These are phyloP conservation scores for Diachasmimorpha longicaudata DNA, from an alignment of 1,140 invertebrate genomes.

Conservation along the genomic window DNA sequence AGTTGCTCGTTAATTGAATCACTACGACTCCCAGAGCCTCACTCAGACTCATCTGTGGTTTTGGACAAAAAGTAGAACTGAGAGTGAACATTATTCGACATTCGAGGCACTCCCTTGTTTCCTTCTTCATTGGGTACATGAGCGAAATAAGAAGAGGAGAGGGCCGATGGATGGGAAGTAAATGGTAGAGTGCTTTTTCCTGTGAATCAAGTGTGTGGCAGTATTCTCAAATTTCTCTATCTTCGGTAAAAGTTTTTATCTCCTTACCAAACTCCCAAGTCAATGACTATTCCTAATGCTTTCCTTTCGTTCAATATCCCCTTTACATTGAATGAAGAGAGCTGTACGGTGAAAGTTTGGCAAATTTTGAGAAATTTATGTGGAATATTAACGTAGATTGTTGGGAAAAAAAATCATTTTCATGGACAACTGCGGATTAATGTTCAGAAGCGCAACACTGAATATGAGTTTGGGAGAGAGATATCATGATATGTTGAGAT, in stretches of 20 bases:
- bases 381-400: no score
- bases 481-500: no score
- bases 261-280: neutral
- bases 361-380: neutral
- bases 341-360: neutral
- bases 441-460: no score
- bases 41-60: conserved; percentile 25
- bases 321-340: neutral
- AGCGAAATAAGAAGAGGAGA: neutral
- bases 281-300: neutral
- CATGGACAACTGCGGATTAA: no score
- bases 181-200: conserved; percentile 2
- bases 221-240: neutral
- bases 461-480: no score
- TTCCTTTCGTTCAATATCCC: neutral
- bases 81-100: neutral
- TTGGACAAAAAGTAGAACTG: neutral
- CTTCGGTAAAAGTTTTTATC: neutral
- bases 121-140: neutral
- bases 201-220: neutral
- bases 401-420: no score
- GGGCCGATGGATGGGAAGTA: neutral
- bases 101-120: neutral
- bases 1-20: conserved; percentile 46
- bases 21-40: conserved; percentile 42